phyloP scores from a whole-genome alignment of 2,113 vertebrate species.

The Cyanoderma ruficeps region DNA sequence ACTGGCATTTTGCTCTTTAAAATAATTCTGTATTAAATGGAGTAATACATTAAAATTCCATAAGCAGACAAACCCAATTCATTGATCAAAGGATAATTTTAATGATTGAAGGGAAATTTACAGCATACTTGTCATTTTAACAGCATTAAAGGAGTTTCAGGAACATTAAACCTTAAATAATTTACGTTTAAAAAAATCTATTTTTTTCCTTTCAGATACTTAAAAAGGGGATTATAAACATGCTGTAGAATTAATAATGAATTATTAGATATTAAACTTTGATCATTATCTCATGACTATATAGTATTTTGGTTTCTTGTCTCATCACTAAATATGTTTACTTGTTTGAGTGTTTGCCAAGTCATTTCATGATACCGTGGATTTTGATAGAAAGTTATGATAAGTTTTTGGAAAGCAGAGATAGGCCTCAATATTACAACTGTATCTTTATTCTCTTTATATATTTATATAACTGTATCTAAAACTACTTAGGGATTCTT shows the following conservation, averaged over 20 bases:
- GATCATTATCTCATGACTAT: neutral
- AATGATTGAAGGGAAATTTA: neutral
- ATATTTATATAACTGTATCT: neutral
- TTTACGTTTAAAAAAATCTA: neutral
- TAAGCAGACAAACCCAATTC: neutral
- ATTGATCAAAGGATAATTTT: neutral
- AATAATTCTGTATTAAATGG: neutral
- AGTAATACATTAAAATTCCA: neutral
- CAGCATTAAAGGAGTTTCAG: neutral
- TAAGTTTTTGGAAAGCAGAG: neutral
- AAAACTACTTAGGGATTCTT: neutral
- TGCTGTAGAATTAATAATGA: neutral
- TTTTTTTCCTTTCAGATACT: neutral
- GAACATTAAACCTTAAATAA: neutral
- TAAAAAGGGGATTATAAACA: neutral
- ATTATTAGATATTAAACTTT: neutral
- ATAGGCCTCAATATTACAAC: neutral
- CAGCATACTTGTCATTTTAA: neutral
- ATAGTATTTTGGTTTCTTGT: neutral
- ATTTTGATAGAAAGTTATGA: neutral
- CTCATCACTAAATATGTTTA: neutral
- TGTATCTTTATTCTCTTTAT: neutral
- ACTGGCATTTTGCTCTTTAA: neutral
- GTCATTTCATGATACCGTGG: neutral
- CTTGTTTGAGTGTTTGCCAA: neutral